Evolutionary conservation across 2,113 vertebrate species (phyloP).

Genomic region (Erythrocebus patas): DNA sequence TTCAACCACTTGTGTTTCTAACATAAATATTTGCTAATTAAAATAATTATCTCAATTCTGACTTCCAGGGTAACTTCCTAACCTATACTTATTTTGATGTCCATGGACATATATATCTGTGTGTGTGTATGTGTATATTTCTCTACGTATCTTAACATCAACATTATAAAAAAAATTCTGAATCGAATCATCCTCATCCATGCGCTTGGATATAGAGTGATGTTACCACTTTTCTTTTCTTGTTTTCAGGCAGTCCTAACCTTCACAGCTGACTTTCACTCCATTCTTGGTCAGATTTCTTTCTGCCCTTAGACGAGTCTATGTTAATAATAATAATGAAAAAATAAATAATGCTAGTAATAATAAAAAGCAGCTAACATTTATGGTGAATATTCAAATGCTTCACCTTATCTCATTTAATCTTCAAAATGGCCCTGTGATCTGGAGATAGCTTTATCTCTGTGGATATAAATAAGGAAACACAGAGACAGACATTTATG

Average conservation of each 20-base stretch:
- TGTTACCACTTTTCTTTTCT: accelerated
- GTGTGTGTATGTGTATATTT: background rate
- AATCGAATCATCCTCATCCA: background rate
- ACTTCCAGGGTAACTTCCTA: background rate
- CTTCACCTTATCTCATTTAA: background rate
- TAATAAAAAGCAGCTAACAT: background rate
- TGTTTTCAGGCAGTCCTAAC: background rate
- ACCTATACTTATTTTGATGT: accelerated
- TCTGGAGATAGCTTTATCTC: accelerated
- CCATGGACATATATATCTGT: accelerated
- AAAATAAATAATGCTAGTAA: background rate
- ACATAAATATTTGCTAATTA: accelerated
- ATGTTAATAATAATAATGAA: background rate
- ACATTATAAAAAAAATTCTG: background rate
- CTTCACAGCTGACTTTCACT: background rate
- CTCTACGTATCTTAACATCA: background rate
- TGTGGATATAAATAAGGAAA: background rate
- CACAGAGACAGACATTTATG: background rate
- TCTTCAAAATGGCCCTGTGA: background rate
- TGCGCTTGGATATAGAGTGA: background rate
- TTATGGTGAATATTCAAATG: background rate
- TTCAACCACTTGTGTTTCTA: accelerated
- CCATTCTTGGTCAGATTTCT: background rate
- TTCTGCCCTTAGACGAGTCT: background rate
- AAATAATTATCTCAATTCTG: background rate